These are phyloP conservation scores for Acleris cristana DNA, from an alignment of 2,888 invertebrate genomes.

Conservation along the genomic window DNA sequence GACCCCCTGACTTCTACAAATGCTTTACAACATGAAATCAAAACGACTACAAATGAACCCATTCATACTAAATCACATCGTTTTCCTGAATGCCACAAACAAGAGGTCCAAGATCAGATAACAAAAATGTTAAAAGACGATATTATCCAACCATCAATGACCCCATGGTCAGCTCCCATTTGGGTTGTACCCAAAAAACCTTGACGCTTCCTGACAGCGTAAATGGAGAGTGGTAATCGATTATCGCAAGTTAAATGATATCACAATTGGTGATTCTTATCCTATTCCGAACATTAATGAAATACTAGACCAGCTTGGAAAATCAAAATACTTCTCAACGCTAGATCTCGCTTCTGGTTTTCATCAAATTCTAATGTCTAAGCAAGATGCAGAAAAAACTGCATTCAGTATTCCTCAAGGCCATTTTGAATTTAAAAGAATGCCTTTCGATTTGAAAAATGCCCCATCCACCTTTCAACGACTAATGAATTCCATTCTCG, in stretches of 20 bases:
- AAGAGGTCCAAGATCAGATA: conserved; percentile 40
- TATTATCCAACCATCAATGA: background rate
- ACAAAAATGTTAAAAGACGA: conserved; percentile 24
- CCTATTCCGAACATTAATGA: conserved; percentile 19
- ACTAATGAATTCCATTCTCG: no score
- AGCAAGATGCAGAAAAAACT: no score
- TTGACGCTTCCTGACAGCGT: no score
- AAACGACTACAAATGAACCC: conserved; percentile 13
- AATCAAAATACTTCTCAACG: conserved; percentile 20
- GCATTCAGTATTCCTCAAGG: no score
- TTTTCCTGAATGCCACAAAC: conserved; percentile 38
- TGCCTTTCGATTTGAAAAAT: no score
- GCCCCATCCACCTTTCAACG: no score
- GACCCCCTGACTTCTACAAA: no score
- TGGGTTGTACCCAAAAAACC: no score
- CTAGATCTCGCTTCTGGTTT: background rate
- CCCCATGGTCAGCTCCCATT: no score
- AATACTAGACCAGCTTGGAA: conserved; percentile 19
- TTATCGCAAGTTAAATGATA: conserved; percentile 4
- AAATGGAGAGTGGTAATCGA: no score
- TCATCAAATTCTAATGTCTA: no score
- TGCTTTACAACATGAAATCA: conserved; percentile 7
- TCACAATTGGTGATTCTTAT: conserved; percentile 23
- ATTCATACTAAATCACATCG: conserved; percentile 36
- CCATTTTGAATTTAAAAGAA: no score